Evolutionary conservation across 2,888 invertebrate genomes (phyloP).

Genomic region (Rotaria sp.): DNA sequence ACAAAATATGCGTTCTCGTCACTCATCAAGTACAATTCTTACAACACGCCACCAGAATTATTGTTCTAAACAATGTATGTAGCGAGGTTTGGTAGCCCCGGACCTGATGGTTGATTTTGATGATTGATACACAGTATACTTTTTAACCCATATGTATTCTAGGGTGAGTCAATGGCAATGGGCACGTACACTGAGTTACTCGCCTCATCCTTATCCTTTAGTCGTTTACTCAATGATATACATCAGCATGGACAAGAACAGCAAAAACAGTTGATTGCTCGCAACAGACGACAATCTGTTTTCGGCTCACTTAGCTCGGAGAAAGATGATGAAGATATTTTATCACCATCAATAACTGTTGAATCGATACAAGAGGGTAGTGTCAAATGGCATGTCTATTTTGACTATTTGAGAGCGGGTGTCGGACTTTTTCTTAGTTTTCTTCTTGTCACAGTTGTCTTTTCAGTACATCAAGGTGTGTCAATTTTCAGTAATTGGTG

Average conservation of each 20-base stretch:
- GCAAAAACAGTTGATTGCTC: not conserved
- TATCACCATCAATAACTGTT: not conserved
- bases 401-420: conserved; percentile 67
- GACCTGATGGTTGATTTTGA: too few relatives aligned
- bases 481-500: conserved; percentile 70
- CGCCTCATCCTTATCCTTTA: not conserved
- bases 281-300: not conserved
- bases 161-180: not conserved
- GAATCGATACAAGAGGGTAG: conserved; percentile 56
- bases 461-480: conserved; percentile 57
- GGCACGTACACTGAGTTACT: not conserved
- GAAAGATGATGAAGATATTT: not conserved
- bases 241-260: not conserved
- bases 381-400: conserved; percentile 62
- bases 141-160: not conserved
- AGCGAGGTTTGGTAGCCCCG: too few relatives aligned
- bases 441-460: conserved; percentile 60
- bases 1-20: conserved; percentile 69
- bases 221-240: not conserved
- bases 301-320: not conserved
- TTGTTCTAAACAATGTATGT: conserved; percentile 50
- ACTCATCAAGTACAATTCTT: conserved; percentile 76
- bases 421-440: conserved; percentile 61
- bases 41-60: conserved; percentile 52
- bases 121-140: too few relatives aligned